Base-by-base conservation (phyloP, 1,140 invertebrate genomes). In the Temnothorax longispinosus region DNA sequence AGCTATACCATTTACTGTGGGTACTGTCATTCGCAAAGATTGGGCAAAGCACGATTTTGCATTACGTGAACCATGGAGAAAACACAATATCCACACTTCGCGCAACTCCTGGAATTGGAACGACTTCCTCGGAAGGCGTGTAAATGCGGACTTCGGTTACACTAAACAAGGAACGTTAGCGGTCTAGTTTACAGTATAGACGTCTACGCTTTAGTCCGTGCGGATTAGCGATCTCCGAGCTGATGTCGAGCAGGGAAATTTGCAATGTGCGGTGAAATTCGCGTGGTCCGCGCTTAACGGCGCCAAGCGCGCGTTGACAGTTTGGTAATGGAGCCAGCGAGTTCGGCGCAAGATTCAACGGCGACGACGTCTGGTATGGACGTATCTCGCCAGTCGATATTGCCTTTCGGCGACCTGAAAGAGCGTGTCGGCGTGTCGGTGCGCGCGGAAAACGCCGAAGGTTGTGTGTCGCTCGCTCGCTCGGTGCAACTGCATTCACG, bases 331-430 rank as follows among this genome's bases (percentile, higher is more conserved):
- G 89, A 90, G 65, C 71, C 72, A 21, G 58, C 50, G 56, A 65
- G 58, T 71, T 87, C 58, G 64, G 85, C 88, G 81, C 72, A 86
- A 78, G 85, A 89, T 90, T 90, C 85, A 87, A 89, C 88, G 85
- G 72, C 54, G 80, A 84, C 80, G 58, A 50, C 64, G 86, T 64
- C 86, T 90, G 89, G 52, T 78, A 74, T 87, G 86, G 78, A 88
- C 88, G 80, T 85, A 76, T 90, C 80, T 32, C 74, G 89, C 86
- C 77, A 89, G 89, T 90, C 88, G 89, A 90, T 90, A 90, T 90
- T 88, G 89, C 89, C 89, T 90, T 90, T 90, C 54, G 89, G 80
- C 86, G 88, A 90, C 86, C 80, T 90, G 88, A 90, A 90, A 90
- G 80, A 84, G 69, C 80, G 54, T 62, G 54, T 54, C 56, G 88